phyloP scores from a whole-genome alignment of 2,888 invertebrate genomes.

The Caenorhabditis sinica region DNA sequence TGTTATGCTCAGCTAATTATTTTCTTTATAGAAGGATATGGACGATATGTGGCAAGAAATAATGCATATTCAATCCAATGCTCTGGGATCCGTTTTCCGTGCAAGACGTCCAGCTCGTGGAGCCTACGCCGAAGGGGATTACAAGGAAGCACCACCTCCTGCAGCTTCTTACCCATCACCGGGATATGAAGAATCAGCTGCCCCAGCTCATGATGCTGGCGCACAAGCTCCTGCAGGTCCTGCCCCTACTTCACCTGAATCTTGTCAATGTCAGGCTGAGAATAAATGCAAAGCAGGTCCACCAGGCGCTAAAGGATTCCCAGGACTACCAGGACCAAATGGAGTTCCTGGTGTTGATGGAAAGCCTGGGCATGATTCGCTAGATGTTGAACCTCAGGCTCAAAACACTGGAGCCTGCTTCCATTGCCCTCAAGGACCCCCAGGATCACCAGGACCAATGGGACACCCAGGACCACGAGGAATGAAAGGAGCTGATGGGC shows the following conservation, averaged over 20 bases:
- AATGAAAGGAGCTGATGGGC: constrained; percentile 70
- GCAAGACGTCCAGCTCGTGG: constrained; percentile 58
- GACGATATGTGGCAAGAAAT: constrained; percentile 70
- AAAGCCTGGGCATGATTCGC: constrained; percentile 68
- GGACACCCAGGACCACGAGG: constrained; percentile 72
- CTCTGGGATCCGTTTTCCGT: constrained; percentile 52
- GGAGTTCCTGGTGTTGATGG: constrained; percentile 73
- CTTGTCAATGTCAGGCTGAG: constrained; percentile 65
- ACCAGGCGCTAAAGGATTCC: constrained; percentile 69
- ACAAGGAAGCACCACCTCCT: constrained; percentile 45
- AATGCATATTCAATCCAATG: constrained; percentile 61
- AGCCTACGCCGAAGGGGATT: constrained; percentile 52
- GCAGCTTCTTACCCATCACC: constrained; percentile 14
- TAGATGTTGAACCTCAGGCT: constrained; percentile 69
- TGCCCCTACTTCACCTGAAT: constrained; percentile 56
- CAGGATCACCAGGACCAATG: constrained; percentile 72
- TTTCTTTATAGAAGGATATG: constrained; percentile 59
- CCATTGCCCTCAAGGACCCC: constrained; percentile 72
- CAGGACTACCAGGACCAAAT: constrained; percentile 71
- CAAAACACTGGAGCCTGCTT: constrained; percentile 64
- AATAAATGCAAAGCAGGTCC: constrained; percentile 74
- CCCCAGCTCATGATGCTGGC: constrained; percentile 62
- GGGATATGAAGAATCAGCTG: constrained; percentile 55
- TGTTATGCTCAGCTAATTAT: too few relatives aligned
- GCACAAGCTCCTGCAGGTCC: constrained; percentile 64